Conservation (phyloP, 2,113 vertebrate species). For the Phalacrocorax pelagicus region DNA sequence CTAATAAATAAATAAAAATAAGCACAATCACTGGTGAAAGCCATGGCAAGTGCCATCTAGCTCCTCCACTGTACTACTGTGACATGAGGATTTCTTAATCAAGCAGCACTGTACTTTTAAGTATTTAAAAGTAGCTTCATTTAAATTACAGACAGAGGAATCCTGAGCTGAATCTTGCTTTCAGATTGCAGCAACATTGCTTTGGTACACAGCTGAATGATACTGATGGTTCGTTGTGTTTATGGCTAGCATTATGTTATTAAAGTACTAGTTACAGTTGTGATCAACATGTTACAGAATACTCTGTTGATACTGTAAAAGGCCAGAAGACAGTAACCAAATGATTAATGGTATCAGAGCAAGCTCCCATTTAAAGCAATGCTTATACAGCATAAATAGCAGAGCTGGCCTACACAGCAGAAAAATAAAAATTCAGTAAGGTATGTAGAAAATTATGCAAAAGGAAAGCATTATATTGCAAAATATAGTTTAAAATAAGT, state of each 20-base stretch:
- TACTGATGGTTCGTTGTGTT: not conserved
- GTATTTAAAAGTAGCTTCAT: not conserved
- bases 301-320: conserved; percentile 36
- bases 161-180: not conserved
- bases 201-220: not conserved
- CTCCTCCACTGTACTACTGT: not conserved
- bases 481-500: not conserved
- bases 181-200: not conserved
- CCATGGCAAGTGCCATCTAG: not conserved
- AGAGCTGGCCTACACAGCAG: conserved; percentile 58
- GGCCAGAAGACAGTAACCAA: conserved; percentile 29
- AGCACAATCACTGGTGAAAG: not conserved
- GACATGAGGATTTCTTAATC: not conserved
- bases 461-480: not conserved
- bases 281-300: conserved; percentile 36
- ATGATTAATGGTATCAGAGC: conserved; percentile 32
- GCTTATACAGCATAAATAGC: conserved; percentile 49
- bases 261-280: conserved; percentile 43
- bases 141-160: not conserved
- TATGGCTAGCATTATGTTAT: not conserved
- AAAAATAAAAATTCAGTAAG: conserved; percentile 34
- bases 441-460: not conserved
- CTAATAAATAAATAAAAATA: conserved; percentile 10
- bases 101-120: not conserved
- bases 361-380: conserved; percentile 30